A percentile compares a stretch with the other conserved stretches of the same genome.
Conservation (phyloP, 2,888 invertebrate species). For the Sinohyriopsis cumingii region DNA sequence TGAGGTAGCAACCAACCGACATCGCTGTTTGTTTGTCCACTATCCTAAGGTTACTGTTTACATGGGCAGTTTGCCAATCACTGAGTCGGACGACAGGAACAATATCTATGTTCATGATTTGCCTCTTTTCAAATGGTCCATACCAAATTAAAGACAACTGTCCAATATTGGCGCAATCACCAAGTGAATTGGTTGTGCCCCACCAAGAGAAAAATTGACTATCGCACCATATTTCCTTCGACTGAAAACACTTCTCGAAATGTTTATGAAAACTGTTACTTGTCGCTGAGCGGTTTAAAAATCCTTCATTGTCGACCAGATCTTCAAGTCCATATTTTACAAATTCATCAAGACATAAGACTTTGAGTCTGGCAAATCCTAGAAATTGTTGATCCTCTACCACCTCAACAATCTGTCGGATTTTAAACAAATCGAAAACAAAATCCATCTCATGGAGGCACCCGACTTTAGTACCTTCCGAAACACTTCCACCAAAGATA, state of each 20-base stretch:
- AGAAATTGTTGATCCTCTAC: background rate
- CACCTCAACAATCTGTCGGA: constrained; percentile 7
- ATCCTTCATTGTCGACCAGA: constrained; percentile 10
- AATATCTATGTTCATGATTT: constrained; percentile 13
- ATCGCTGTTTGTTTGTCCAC: constrained; percentile 1
- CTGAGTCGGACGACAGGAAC: constrained; percentile 10
- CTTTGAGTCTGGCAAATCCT: constrained; percentile 12
- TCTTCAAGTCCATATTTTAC: constrained; percentile 1
- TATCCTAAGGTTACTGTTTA: background rate
- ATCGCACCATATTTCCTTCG: background rate
- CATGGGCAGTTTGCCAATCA: constrained; percentile 10
- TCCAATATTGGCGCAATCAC: constrained; percentile 17
- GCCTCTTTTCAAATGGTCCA: constrained; percentile 11
- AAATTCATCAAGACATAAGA: background rate
- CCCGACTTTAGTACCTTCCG: constrained; percentile 16
- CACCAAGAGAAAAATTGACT: constrained; percentile 4
- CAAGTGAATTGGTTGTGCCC: constrained; percentile 16
- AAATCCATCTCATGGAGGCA: constrained; percentile 14
- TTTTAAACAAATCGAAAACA: constrained; percentile 16
- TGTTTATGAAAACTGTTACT: constrained; percentile 15
- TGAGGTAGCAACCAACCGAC: constrained; percentile 12
- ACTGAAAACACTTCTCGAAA: constrained; percentile 7
- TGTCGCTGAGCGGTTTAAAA: constrained; percentile 9
- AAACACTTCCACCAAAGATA: constrained; percentile 15
- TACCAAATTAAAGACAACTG: constrained; percentile 15